phyloP scores from a whole-genome alignment of 2,888 invertebrate species.

The Lacanobia oleracea region DNA sequence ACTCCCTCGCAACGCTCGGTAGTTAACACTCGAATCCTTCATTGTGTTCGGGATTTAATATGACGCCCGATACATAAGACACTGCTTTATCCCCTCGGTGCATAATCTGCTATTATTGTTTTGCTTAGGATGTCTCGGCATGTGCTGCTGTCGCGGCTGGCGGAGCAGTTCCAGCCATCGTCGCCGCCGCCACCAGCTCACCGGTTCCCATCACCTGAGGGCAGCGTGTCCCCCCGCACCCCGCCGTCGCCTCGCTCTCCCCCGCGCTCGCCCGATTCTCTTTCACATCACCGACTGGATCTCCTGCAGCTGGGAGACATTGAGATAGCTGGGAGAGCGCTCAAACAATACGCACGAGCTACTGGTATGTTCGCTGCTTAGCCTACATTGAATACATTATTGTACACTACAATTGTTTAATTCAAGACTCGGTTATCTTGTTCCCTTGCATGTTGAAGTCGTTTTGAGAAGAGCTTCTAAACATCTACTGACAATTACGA shows the following conservation, averaged over 20 bases:
- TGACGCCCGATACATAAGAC: too few relatives aligned
- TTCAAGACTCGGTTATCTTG: not conserved
- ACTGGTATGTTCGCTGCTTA: slow-evolving; percentile 76
- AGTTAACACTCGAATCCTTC: too few relatives aligned
- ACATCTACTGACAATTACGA: not conserved
- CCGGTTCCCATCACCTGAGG: slow-evolving; percentile 84
- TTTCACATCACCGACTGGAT: slow-evolving; percentile 80
- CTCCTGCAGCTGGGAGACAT: slow-evolving; percentile 85
- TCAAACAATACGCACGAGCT: slow-evolving; percentile 88
- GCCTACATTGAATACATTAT: not conserved
- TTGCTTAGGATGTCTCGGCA: slow-evolving; percentile 85
- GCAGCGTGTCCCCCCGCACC: slow-evolving; percentile 83
- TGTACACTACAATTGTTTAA: not conserved
- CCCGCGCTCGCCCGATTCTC: slow-evolving; percentile 81
- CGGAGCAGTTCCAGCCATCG: slow-evolving; percentile 86
- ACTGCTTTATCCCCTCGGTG: too few relatives aligned
- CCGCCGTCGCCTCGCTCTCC: slow-evolving; percentile 80
- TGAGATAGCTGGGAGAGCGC: slow-evolving; percentile 86
- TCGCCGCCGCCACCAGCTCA: slow-evolving; percentile 82
- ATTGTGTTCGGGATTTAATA: too few relatives aligned
- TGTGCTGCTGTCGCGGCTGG: slow-evolving; percentile 86
- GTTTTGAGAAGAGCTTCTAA: not conserved
- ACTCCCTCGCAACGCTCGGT: too few relatives aligned
- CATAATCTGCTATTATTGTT: not conserved
- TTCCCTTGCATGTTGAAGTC: too few relatives aligned